A percentile compares a stretch with the other conserved stretches of the same genome.
phyloP scores from a whole-genome alignment of 2,113 vertebrate genomes.

The Misgurnus mizolepis region DNA sequence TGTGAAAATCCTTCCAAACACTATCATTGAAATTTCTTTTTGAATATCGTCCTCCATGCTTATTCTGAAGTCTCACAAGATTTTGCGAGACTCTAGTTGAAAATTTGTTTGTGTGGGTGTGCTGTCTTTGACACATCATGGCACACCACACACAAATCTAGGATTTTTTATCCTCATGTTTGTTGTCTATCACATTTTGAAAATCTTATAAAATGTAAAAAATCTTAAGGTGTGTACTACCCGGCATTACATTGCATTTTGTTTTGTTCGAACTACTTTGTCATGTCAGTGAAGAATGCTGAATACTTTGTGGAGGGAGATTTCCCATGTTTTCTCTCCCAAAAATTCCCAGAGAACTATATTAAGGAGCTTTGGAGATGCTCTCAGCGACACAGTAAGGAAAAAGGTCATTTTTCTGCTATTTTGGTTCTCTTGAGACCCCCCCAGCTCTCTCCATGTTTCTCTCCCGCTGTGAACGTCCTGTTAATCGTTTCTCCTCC shows the following conservation, averaged over 20 bases:
- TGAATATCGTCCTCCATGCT: too few relatives aligned
- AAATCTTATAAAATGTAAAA: too few relatives aligned
- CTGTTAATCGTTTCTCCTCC: constrained; percentile 4
- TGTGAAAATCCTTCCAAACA: too few relatives aligned
- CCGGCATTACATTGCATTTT: not conserved
- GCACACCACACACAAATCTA: too few relatives aligned
- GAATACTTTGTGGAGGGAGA: not conserved
- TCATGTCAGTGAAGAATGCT: not conserved
- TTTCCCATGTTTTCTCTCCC: constrained; percentile 27
- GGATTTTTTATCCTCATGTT: not conserved
- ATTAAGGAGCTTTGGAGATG: constrained; percentile 36
- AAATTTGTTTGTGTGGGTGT: too few relatives aligned
- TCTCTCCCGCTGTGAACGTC: constrained; percentile 14
- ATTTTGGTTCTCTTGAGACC: constrained; percentile 19
- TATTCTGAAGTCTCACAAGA: too few relatives aligned
- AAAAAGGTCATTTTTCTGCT: constrained; percentile 20
- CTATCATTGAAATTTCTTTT: too few relatives aligned
- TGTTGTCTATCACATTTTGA: not conserved
- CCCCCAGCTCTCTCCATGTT: constrained; percentile 3
- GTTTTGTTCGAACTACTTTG: not conserved
- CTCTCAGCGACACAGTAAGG: constrained; percentile 21
- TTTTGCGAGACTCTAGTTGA: too few relatives aligned
- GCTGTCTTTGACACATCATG: too few relatives aligned
- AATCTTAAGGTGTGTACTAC: too few relatives aligned
- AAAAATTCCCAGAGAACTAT: constrained; percentile 46